Evolutionary conservation across 2,888 invertebrate genomes (phyloP), one percentile per base, ranked within the genome.

Genomic region (Yponomeuta malinellus): DNA sequence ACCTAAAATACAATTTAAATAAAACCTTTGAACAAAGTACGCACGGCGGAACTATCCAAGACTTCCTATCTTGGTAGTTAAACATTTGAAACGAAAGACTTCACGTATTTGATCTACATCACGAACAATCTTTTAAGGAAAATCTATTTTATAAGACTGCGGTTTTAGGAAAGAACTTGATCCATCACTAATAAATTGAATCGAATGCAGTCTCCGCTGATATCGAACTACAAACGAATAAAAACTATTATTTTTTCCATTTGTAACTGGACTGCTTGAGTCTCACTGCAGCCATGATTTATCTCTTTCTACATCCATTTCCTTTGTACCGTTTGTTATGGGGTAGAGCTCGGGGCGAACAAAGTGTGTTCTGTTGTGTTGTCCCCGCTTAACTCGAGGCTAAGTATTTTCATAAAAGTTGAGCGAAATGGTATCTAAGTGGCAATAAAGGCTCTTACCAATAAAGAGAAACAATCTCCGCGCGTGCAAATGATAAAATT

Each of bases 261-360:
- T 72, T 74, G 68, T 71, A 63, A 70, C 63, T 59, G 48, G n/a
- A 43, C 52, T 69, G 73, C 68, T 71, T 71, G 43, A 8, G 43
- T 43, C 43, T 43, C 43, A 69, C 72, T 66, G 52, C 72, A 67
- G 71, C 67, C 78, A 82, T 86, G 84, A 86, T 86, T 87, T 86
- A 85, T 85, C 82, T 79, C 77, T 78, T 81, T 84, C 78, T 78
- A 78, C 82, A 84, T 82, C 78, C 80, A 82, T 82, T 87, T 83
- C 82, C 83, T 85, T 86, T 84, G 82, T 83, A 79, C 81, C 82
- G 81, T 84, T 85, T 84, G 81, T 84, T 79, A 79, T 79, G 48
- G 76, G 81, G 71, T 72, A 71, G 77, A 79, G 80, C 81, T 82
- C 76, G 79, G 78, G 82, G 80, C 80, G 79, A 77, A 83, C 79